These are phyloP conservation scores for Cylloceria caligata DNA, from an alignment of 2,888 invertebrate genomes.

Conservation along the genomic window DNA sequence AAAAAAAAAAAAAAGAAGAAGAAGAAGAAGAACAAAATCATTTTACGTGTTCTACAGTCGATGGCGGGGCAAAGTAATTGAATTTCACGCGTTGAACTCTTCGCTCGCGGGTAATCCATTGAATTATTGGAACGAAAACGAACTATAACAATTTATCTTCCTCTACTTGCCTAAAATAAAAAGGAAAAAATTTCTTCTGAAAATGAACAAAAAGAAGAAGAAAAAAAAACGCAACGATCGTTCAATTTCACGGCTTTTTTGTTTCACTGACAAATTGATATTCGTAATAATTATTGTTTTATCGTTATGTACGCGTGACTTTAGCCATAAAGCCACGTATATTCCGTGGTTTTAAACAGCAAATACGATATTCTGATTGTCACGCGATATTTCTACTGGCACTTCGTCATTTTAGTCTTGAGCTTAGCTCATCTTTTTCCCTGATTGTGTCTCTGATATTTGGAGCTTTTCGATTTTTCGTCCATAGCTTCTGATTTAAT, in stretches of 20 bases:
- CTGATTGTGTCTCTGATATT: constrained; percentile 59
- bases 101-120: background rate
- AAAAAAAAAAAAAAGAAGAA: constrained; percentile 22
- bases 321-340: background rate
- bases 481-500: background rate
- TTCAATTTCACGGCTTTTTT: constrained; percentile 1
- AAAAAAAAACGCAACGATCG: constrained; percentile 3
- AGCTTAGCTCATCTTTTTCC: constrained; percentile 29
- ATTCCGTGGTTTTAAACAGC: background rate
- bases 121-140: background rate
- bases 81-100: constrained; percentile 3
- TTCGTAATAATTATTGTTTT: constrained; percentile 13
- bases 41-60: background rate
- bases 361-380: background rate
- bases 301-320: constrained; percentile 9
- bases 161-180: constrained; percentile 38
- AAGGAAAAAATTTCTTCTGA: constrained; percentile 10
- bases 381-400: constrained; percentile 43
- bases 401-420: constrained; percentile 49
- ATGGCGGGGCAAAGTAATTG: background rate
- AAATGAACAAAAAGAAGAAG: constrained; percentile 32
- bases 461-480: constrained; percentile 3
- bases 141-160: constrained; percentile 20
- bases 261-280: constrained; percentile 2
- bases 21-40: background rate